Base-by-base conservation (phyloP, 2,113 vertebrate genomes). In the Hyaena hyaena region DNA sequence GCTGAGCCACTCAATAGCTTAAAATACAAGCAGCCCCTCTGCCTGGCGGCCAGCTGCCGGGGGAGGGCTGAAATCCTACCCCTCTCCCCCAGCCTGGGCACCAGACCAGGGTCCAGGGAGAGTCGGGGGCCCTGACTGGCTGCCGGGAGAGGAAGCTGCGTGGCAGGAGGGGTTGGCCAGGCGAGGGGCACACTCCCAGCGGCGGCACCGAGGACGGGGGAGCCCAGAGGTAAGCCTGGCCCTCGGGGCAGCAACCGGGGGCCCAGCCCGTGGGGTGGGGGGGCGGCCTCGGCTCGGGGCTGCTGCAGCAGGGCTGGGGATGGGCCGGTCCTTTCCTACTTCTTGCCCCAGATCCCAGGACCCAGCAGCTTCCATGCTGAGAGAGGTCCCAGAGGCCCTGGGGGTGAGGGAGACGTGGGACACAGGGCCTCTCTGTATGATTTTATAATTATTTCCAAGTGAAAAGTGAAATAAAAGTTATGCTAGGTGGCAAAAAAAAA, bases 1-100 rank as follows among this genome's bases (percentile, higher is more conserved):
- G 89, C 95, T 88, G 97, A 97, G 83, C 88, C 95, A 97, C 97
- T 97, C 98, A 98, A 96, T 26, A 83, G 96, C 96, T 96, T 97
- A 97, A 98, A 98, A 98, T 97, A 97, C 96, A 96, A 97, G 73
- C 86, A 83, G 91, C 86, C 71, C 76, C 80, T 88, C 80, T 88
- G 89, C 80, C 85, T 23, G 77, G 83, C 7, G 4, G 86, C 94
- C 98, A 97, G 96, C 97, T 94, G 97, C 97, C 43, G 55, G 58
- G 94, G 96, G 89, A 88, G 92, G 95, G 90, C 93, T 93, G 97
- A 98, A 97, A 97, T 26, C 66, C 93, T 94, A 97, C 83, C 80
- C 93, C 69, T 82, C 77, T 88, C 85, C 96, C 86, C 86, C 39
- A 8, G 31, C 66, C 87, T 2, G 31, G 96, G 92, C 98, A 77